Base-by-base conservation (phyloP, 2,888 invertebrate species). In the Boloria euphrosyne region DNA sequence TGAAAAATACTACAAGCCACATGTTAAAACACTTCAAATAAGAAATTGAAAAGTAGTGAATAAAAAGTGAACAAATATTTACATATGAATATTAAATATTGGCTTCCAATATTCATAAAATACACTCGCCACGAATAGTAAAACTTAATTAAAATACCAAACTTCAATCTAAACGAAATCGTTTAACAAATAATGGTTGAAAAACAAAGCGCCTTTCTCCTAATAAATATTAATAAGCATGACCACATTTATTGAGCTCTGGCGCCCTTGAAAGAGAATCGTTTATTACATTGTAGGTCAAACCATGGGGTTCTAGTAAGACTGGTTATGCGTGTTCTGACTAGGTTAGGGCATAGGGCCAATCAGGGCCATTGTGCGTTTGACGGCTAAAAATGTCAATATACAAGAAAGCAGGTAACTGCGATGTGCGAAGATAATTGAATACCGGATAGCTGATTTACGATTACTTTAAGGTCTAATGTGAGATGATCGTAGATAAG, bases 291-390 rank as follows among this genome's bases (percentile, higher is more conserved):
- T 53, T 73, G 65, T 63, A 52, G 54, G 62, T 65, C 63, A 69
- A 57, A 68, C 64, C 60, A 53, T 69, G 66, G 61, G 62, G 82
- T 69, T 78, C 83, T 70, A 38, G 62, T 14, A 74, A 71, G 46
- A 67, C 49, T 81, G 82, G 84, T 74, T 53, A 57, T 43, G 68
- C 68, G 70, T 75, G 67, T 50, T 75, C 72, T 73, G 71, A 75
- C 74, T 67, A 72, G 69, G 71, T 67, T 73, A 74, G 75, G 74
- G 62, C 65, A 67, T 47, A 65, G 71, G 82, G 80, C 83, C 84
- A 87, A 88, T 88, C 86, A 86, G 80, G 73, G 58, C 80, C 71
- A 84, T 87, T 87, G 87, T 88, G 76, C 69, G 73, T 62, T 70
- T 78, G 84, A 87, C 84, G 75, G 75, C 73, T 77, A 88, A 85